Evolutionary conservation across 2,113 vertebrate species (phyloP), one percentile per base, ranked within the genome.

Genomic region (Microtus richardsoni): DNA sequence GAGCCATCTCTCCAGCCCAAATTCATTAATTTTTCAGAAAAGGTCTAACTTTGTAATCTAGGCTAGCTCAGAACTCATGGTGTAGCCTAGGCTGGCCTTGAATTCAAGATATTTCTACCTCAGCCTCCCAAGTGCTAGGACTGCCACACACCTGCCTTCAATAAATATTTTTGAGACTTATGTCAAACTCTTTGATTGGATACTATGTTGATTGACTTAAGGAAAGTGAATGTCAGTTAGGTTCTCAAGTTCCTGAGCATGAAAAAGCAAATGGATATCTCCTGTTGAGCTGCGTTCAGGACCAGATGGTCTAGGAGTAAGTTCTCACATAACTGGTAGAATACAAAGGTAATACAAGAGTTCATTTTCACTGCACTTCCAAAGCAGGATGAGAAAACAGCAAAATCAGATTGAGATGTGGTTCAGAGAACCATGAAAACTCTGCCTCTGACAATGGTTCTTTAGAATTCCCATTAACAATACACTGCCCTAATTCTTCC

Each of bases 391-490:
- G 68, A 71, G 44, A 89, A 93, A 90, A 41, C 36, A 75, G 74
- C 58, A 92, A 60, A 92, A 52, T 49, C 39, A 80, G 28, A 22
- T 30, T 12, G 71, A 78, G 41, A 84, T 28, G 33, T 83, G 24
- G 62, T 60, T 64, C 88, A 74, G 54, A 96, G 88, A 88, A 93
- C n/a, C 93, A 66, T 78, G 33, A 60, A 49, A n/a, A 84, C n/a
- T 88, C 30, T 88, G 2, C 75, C 88, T 44, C 28, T 90, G 71
- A n/a, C 33, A 8, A 13, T 0, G 33, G 30, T 39, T 47, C n/a
- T 36, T 66, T 71, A 39, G 87, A 75, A 12, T 93, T 83, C 4
- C 47, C 77, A 13, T 79, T 85, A 41, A n/a, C 75, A 70, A 68
- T 66, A 49, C 17, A 73, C 66, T 80, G 28, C 36, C 39, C 16